Evolutionary conservation across 23 tunicate species (phyloP).

Genomic region (Styela plicata): DNA sequence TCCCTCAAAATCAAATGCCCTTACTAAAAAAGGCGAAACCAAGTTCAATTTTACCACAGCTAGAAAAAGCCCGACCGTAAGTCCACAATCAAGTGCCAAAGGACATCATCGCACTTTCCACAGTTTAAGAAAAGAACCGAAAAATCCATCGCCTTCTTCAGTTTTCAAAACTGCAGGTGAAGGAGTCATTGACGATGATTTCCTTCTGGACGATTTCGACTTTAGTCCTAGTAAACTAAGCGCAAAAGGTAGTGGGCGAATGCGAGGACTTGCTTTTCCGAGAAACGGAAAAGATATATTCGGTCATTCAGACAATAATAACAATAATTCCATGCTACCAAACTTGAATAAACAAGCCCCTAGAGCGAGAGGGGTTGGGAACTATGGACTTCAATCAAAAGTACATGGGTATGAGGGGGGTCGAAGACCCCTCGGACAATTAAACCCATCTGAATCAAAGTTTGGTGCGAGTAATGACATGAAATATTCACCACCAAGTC

Average conservation of each 20-base stretch:
- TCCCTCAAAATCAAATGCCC: not conserved
- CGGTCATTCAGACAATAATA: not conserved
- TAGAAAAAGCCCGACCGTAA: not conserved
- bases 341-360: not conserved
- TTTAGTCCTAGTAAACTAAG: not conserved
- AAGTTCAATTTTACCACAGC: not conserved
- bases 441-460: slow-evolving; percentile 17
- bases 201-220: slow-evolving; percentile 24
- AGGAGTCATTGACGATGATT: slow-evolving; percentile 33
- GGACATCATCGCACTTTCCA: not conserved
- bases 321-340: slow-evolving; percentile 14
- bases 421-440: slow-evolving; percentile 22
- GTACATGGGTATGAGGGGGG: slow-evolving; percentile 3
- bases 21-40: not conserved
- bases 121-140: slow-evolving; percentile 16
- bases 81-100: slow-evolving; percentile 26
- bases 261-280: slow-evolving; percentile 1
- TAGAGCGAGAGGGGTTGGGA: not conserved
- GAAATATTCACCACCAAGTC: not conserved
- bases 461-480: not conserved
- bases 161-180: slow-evolving; percentile 29
- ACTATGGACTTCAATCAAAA: not conserved
- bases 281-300: not conserved
- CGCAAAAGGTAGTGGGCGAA: slow-evolving; percentile 20
- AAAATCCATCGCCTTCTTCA: not conserved